Conservation (phyloP, 2,113 vertebrate genomes). For the Cynocephalus volans region DNA sequence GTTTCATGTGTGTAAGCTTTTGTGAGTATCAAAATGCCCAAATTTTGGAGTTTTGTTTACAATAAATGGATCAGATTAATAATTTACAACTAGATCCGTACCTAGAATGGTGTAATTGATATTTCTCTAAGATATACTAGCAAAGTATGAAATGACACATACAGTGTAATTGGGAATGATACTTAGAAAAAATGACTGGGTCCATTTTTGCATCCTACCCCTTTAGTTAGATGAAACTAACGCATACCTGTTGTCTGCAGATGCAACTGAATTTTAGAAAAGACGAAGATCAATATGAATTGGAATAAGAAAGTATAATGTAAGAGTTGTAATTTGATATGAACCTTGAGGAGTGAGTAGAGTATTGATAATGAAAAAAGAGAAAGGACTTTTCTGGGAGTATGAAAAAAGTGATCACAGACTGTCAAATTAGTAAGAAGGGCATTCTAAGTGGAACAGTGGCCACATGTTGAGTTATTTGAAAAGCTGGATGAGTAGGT, state of each 20-base stretch:
- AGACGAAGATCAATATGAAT: neutral
- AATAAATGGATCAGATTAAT: neutral
- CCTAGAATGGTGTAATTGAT: neutral
- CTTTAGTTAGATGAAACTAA: neutral
- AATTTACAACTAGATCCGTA: neutral
- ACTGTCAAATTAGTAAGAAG: neutral
- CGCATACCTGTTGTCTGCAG: neutral
- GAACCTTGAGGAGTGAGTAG: neutral
- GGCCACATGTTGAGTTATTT: neutral
- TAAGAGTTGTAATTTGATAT: neutral
- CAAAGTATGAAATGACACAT: neutral
- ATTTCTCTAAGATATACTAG: neutral
- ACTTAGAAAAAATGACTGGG: neutral
- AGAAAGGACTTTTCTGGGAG: neutral
- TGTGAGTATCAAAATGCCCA: neutral
- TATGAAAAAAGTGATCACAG: neutral
- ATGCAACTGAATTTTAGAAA: slow-evolving; percentile 33
- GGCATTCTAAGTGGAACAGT: neutral
- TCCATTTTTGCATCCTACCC: neutral
- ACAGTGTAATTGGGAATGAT: neutral
- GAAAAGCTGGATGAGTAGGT: neutral
- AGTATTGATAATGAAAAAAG: neutral
- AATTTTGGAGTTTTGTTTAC: neutral
- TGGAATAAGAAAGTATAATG: neutral
- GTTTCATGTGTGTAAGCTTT: neutral